These are phyloP conservation scores for Myodes glareolus DNA, from an alignment of 2,113 vertebrate genomes.

Conservation along the genomic window DNA sequence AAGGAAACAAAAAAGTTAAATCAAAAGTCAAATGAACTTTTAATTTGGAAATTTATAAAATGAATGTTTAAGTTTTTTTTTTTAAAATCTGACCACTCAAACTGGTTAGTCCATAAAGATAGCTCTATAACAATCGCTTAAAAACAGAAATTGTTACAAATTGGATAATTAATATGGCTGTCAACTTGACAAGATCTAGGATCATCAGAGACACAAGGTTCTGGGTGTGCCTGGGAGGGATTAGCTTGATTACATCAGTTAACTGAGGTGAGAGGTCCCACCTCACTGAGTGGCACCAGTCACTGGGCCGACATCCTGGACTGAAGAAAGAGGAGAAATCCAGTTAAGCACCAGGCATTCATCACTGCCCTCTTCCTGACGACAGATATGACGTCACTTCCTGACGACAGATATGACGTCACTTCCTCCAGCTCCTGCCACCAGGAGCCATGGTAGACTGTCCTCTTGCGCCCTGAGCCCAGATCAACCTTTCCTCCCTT, in stretches of 20 bases:
- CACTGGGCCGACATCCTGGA: neutral
- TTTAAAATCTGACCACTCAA: neutral
- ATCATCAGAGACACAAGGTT: neutral
- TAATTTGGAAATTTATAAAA: neutral
- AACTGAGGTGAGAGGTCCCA: neutral
- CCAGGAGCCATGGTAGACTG: neutral
- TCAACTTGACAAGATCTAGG: neutral
- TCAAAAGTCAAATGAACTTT: neutral
- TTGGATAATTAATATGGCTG: neutral
- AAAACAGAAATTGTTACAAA: neutral
- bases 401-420: accelerated
- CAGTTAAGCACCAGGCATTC: neutral
- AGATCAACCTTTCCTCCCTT: neutral
- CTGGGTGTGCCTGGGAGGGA: neutral
- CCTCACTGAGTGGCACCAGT: neutral
- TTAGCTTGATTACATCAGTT: neutral
- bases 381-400: accelerated
- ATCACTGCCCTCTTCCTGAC: neutral
- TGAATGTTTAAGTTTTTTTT: neutral
- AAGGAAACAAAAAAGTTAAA: neutral
- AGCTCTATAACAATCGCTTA: neutral
- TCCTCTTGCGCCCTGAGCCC: neutral
- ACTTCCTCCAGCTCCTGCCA: neutral
- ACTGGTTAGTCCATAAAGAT: neutral
- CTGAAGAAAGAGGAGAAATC: neutral